These are phyloP conservation scores for Cynopterus brachyotis DNA, from an alignment of 2,113 vertebrate genomes.

Conservation along the genomic window DNA sequence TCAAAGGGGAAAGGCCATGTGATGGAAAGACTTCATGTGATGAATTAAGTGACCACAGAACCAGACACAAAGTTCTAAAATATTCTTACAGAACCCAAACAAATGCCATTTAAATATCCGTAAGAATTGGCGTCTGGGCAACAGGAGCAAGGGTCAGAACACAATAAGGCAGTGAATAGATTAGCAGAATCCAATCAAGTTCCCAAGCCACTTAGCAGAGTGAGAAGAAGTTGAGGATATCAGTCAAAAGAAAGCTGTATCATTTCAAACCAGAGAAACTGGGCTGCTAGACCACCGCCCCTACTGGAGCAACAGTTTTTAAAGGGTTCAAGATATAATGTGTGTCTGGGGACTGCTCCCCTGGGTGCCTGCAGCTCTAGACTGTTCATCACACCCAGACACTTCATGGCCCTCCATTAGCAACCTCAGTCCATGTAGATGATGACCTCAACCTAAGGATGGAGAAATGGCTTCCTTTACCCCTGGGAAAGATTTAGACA, in stretches of 20 bases:
- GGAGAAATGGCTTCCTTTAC: background rate
- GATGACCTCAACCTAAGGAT: accelerated
- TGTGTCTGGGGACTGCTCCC: background rate
- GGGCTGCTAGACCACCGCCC: background rate
- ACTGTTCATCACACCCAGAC: background rate
- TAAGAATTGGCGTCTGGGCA: background rate
- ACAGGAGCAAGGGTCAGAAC: background rate
- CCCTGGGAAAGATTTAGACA: background rate
- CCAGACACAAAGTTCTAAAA: background rate
- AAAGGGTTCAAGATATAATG: background rate
- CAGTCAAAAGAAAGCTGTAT: background rate
- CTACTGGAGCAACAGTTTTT: background rate
- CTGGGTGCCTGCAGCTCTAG: accelerated
- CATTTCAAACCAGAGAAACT: background rate
- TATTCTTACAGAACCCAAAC: background rate
- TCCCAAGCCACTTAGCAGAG: background rate
- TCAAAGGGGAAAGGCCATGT: background rate
- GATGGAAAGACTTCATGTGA: background rate
- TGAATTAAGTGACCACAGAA: background rate
- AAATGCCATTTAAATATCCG: background rate
- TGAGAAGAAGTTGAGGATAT: background rate
- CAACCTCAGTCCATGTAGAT: background rate
- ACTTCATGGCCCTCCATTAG: background rate
- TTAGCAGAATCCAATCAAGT: background rate
- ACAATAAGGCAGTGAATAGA: background rate